Conservation (phyloP, 2,888 invertebrate species). For the Tinea pellionella region DNA sequence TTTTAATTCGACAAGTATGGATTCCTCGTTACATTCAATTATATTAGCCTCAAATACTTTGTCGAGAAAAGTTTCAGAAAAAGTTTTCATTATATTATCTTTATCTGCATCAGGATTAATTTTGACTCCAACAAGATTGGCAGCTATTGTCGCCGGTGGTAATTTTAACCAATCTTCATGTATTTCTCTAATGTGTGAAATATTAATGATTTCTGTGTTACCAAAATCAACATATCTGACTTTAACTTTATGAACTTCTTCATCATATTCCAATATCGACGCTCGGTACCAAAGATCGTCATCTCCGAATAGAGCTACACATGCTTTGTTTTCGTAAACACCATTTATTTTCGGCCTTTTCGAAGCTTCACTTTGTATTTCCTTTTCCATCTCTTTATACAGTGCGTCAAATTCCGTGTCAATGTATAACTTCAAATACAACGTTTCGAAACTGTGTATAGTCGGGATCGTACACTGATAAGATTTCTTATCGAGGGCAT, state of each 20-base stretch:
- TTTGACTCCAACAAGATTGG: slow-evolving; percentile 46
- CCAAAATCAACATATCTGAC: slow-evolving; percentile 83
- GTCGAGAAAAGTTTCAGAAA: slow-evolving; percentile 34
- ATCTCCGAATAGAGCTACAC: slow-evolving; percentile 71
- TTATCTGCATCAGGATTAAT: slow-evolving; percentile 38
- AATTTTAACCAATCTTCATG: slow-evolving; percentile 54
- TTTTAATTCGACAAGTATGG: slow-evolving; percentile 42
- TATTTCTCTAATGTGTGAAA: slow-evolving; percentile 57
- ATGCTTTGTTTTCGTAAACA: slow-evolving; percentile 64
- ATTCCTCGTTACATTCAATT: slow-evolving; percentile 23
- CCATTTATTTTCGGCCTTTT: slow-evolving; percentile 45
- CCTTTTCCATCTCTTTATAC: slow-evolving; percentile 38
- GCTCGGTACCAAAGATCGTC: slow-evolving; percentile 81
- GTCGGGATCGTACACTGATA: slow-evolving; percentile 42
- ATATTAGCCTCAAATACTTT: slow-evolving; percentile 43
- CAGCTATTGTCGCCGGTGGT: slow-evolving; percentile 64
- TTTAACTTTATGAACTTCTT: slow-evolving; percentile 50
- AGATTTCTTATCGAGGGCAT: slow-evolving; percentile 19
- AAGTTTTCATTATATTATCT: slow-evolving; percentile 33
- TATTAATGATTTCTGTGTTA: slow-evolving; percentile 67
- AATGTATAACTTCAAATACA: slow-evolving; percentile 33
- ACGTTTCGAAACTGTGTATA: slow-evolving; percentile 34
- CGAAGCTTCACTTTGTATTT: slow-evolving; percentile 51
- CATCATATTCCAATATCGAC: slow-evolving; percentile 62
- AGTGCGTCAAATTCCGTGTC: not conserved